These are phyloP conservation scores for Ascaphus truei DNA, from an alignment of 2,113 vertebrate genomes.

Conservation along the genomic window DNA sequence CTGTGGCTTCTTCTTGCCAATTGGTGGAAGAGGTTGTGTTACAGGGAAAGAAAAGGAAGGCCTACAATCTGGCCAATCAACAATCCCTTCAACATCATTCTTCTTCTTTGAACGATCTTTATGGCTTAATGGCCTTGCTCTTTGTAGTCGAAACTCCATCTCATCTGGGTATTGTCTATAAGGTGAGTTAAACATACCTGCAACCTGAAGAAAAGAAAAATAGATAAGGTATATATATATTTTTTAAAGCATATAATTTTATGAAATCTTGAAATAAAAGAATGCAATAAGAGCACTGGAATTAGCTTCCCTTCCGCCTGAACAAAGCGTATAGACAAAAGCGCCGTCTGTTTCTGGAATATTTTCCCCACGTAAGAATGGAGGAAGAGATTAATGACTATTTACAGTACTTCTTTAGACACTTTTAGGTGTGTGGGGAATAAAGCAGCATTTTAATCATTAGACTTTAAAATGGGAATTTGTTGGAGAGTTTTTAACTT, in stretches of 20 bases:
- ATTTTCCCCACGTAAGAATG: not conserved
- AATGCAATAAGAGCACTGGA: too few relatives aligned
- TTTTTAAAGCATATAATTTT: too few relatives aligned
- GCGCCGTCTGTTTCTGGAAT: not conserved
- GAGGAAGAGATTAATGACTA: not conserved
- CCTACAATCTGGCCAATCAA: constrained; percentile 46
- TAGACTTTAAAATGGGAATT: too few relatives aligned
- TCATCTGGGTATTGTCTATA: constrained; percentile 74
- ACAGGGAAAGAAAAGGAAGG: constrained; percentile 44
- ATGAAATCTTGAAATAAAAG: too few relatives aligned
- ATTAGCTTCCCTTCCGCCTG: not conserved
- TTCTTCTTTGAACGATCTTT: constrained; percentile 30
- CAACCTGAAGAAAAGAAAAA: constrained; percentile 56
- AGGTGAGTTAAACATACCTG: constrained; percentile 89
- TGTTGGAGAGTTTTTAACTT: too few relatives aligned
- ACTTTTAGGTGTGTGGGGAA: too few relatives aligned
- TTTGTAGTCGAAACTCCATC: constrained; percentile 74
- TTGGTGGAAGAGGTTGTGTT: constrained; percentile 63
- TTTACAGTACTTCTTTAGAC: too few relatives aligned
- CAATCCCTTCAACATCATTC: not conserved
- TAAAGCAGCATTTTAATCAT: too few relatives aligned
- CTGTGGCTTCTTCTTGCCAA: constrained; percentile 72
- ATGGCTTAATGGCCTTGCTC: constrained; percentile 64
- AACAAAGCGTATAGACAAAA: not conserved
- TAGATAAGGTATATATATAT: too few relatives aligned